Base-by-base conservation (phyloP, 1,140 invertebrate species). In the Anastatus disparis region DNA sequence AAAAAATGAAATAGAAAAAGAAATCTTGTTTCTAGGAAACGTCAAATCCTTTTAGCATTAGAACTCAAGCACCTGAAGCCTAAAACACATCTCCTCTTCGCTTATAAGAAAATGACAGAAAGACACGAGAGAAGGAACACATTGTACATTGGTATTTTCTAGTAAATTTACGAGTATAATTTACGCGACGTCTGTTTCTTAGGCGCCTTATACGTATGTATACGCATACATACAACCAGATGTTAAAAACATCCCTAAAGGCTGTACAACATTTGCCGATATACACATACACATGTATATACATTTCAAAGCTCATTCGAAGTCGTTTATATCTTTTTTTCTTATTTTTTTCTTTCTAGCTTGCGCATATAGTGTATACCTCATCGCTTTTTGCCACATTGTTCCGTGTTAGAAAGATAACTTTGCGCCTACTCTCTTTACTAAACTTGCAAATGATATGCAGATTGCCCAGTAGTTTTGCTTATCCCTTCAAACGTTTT, bases 141-240 rank as follows among this genome's bases (percentile, higher is more conserved):
- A 62, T 46, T 22, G 27, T 24, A 24, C 26, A n/a, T 20, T 8
- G 15, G 24, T 9, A 29, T 38, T 64, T 71, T 29, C 31, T 62
- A 17, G 53, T 31, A 70, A 65, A 74, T 74, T 72, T 71, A 74
- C 72, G 72, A 74, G 72, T 59, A 62, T 73, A 74, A 76, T 76
- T 72, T 71, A 69, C 70, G 48, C 62, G 71, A 63, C 66, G 58
- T 59, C 27, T 26, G 65, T 58, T 58, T n/a, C 35, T 61, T 31
- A 48, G 66, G 59, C 62, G 63, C 58, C 42, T 31, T 15, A n/a
- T 20, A n/a, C n/a, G n/a, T n/a, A n/a, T n/a, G n/a, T n/a, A n/a
- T n/a, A n/a, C n/a, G n/a, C n/a, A n/a, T n/a, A n/a, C n/a, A n/a
- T n/a, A n/a, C n/a, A n/a, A n/a, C n/a, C n/a, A n/a, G n/a, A n/a